These are phyloP conservation scores for Xestia sexstrigata DNA, from an alignment of 2,888 invertebrate genomes.

Conservation along the genomic window DNA sequence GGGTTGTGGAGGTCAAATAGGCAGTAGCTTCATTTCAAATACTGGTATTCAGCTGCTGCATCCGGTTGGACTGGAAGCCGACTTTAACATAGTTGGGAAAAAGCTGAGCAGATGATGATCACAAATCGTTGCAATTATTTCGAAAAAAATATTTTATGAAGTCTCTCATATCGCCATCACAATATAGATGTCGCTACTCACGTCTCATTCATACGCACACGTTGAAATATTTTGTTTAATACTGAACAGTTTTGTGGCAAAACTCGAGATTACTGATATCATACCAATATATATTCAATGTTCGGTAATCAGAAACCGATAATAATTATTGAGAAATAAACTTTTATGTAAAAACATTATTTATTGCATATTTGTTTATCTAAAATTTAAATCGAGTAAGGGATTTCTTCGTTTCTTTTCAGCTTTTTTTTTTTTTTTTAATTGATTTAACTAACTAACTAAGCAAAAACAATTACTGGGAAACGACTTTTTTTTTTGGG, in stretches of 20 bases:
- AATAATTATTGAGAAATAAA: conserved; percentile 51
- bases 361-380: conserved; percentile 45
- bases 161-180: too few species aligned
- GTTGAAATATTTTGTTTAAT: conserved; percentile 19
- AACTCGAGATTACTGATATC: conserved; percentile 60
- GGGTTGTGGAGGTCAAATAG: too few species aligned
- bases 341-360: conserved; percentile 30
- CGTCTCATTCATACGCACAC: conserved; percentile 31
- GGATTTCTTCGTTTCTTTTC: not conserved
- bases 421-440: not conserved
- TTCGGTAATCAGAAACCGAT: conserved; percentile 53
- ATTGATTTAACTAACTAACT: conserved; percentile 2
- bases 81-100: too few species aligned
- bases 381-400: conserved; percentile 37
- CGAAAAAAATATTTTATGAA: not conserved
- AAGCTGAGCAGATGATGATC: too few species aligned
- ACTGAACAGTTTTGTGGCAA: conserved; percentile 50
- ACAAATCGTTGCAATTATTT: not conserved
- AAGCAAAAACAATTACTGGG: too few species aligned
- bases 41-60: too few species aligned
- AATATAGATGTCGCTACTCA: not conserved
- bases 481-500: too few species aligned
- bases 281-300: conserved; percentile 54
- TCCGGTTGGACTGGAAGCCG: too few species aligned
- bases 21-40: too few species aligned